phyloP scores from a whole-genome alignment of 92 coral and sea anemone species.

The Zoanthus sociatus region DNA sequence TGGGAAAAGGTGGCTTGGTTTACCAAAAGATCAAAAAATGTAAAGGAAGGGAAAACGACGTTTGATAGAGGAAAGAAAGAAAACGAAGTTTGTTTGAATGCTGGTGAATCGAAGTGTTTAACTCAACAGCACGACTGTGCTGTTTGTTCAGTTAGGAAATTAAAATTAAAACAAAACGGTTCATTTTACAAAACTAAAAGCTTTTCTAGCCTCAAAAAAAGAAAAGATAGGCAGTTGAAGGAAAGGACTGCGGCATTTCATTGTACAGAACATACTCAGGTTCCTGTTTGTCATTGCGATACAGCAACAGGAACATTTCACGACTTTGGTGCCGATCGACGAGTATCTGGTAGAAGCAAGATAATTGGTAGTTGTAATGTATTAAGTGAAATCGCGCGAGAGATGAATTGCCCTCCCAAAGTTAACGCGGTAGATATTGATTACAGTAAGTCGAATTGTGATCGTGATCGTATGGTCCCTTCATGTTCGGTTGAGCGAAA shows the following conservation, averaged over 20 bases:
- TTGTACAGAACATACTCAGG: conserved; percentile 44
- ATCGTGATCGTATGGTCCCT: conserved; percentile 24
- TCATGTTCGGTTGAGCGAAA: conserved; percentile 1
- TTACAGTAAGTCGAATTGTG: conserved; percentile 37
- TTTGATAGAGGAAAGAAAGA: conserved; percentile 49
- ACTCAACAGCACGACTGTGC: neutral
- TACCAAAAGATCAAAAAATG: conserved; percentile 76
- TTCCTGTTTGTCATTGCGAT: conserved; percentile 42
- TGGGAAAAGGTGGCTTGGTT: conserved; percentile 98
- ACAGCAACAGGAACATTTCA: conserved; percentile 96
- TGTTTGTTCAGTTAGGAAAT: conserved; percentile 30
- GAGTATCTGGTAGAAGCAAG: conserved; percentile 35
- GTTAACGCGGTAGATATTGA: conserved; percentile 52
- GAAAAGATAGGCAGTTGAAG: conserved; percentile 62
- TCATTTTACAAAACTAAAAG: conserved; percentile 71
- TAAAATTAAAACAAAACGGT: conserved; percentile 55
- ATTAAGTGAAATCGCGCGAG: conserved; percentile 78
- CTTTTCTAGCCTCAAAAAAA: conserved; percentile 71
- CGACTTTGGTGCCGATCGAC: conserved; percentile 76
- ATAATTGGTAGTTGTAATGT: conserved; percentile 52
- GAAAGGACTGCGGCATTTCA: conserved; percentile 39
- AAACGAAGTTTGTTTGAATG: neutral
- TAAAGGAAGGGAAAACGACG: conserved; percentile 65
- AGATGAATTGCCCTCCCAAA: conserved; percentile 61
- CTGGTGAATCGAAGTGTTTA: neutral